Percentiles rank a stretch among this genome's conserved stretches.
Conservation (phyloP, 2,113 vertebrate genomes). For the Carettochelys insculpta region DNA sequence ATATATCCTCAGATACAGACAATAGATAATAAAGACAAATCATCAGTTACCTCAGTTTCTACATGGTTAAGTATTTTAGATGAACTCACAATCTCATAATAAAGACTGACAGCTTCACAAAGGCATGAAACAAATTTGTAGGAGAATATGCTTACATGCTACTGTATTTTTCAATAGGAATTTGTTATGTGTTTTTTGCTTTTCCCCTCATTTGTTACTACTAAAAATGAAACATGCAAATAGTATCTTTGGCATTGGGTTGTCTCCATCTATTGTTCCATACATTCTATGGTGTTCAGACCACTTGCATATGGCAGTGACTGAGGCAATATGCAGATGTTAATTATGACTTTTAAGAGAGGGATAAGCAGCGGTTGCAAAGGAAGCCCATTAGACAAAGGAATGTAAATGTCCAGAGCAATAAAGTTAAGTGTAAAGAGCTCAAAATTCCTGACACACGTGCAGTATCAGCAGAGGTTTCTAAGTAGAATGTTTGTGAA, state of each 20-base stretch:
- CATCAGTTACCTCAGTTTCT: too few species aligned
- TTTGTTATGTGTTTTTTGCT: background rate
- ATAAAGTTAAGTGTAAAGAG: background rate
- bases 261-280: background rate
- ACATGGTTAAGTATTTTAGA: too few species aligned
- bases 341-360: background rate
- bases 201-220: background rate
- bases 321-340: background rate
- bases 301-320: background rate
- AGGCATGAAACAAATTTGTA: background rate
- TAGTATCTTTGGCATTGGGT: background rate
- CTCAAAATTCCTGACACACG: background rate
- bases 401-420: background rate
- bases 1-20: background rate
- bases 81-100: too few species aligned
- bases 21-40: background rate
- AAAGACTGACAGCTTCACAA: background rate
- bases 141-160: background rate
- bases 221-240: slow-evolving; percentile 1
- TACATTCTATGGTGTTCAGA: background rate
- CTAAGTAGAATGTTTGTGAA: background rate
- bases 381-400: background rate
- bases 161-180: background rate
- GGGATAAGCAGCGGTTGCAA: background rate
- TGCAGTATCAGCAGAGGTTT: background rate